Evolutionary conservation across 2,797 vertebrate species (phyloP), one percentile per base, ranked within the genome.

Genomic region (Thripadectes ignobilis): DNA sequence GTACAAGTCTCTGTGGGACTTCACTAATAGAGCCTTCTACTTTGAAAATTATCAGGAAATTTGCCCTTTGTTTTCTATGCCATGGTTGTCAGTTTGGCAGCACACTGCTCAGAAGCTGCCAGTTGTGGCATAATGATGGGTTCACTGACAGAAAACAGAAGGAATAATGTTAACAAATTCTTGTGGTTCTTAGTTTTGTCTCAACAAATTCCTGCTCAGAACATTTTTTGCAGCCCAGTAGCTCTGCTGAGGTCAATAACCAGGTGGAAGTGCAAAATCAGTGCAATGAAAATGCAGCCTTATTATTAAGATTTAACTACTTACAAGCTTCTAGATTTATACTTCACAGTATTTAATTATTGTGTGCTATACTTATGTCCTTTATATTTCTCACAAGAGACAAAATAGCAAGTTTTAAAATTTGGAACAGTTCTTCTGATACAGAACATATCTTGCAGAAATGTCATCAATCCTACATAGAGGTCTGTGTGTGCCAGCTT

Each of bases 41-140:
- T 81, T 81, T 78, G 58, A 89, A 92, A 89, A 78, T 39, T 18
- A 29, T 59, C 0, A 6, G 48, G 66, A 83, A 73, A 62, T 85
- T 43, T 89, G 41, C n/a, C 57, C 69, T 57, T 66, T 49, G 27
- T 58, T 77, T 94, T 74, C 43, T 58, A 12, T 23, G 51, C 68
- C 1, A 1, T 49, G 32, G 12, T 58, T 77, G 41, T 59, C 67
- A 62, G 69, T 85, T 80, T 89, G 59, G 38, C 6, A 12, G 80
- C 63, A 71, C 10, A 2, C 14, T 63, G 36, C n/a, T 72, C 43
- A 39, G 66, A 76, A 69, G 30, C 8, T 66, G 68, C 36, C 13
- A 13, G 23, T 75, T 48, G 45, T 63, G 55, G 11, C 0, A 0
- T n/a, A 80, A 55, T 0, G 2, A 51, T 80, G n/a, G 26, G 58